Evolutionary conservation across 2,888 invertebrate genomes (phyloP).

Genomic region (Toxonevra muliebris): DNA sequence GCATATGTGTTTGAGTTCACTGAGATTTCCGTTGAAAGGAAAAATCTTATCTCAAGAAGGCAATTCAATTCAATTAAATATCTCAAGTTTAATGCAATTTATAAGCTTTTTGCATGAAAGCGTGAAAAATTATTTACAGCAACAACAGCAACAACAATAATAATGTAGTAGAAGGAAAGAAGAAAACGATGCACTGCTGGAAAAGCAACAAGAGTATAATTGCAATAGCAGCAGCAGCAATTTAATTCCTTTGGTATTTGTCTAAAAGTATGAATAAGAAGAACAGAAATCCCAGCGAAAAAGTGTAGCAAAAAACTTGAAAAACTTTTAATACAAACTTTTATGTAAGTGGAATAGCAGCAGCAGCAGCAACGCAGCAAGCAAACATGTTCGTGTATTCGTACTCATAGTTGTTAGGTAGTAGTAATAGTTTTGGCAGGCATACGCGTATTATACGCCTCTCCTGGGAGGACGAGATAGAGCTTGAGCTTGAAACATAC

Average conservation of each 20-base stretch:
- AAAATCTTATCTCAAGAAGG: conserved; percentile 32
- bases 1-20: not conserved
- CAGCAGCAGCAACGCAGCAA: not conserved
- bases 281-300: too few species aligned
- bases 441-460: not conserved
- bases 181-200: not conserved
- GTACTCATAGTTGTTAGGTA: too few species aligned
- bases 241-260: too few species aligned
- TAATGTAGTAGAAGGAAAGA: too few species aligned
- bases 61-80: conserved; percentile 43
- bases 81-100: conserved; percentile 37
- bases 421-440: not conserved
- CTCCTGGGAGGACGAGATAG: too few species aligned
- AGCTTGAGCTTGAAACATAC: conserved; percentile 4
- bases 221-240: not conserved
- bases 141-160: conserved; percentile 11
- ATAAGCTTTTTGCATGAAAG: conserved; percentile 9
- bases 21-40: not conserved
- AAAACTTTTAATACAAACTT: conserved; percentile 1
- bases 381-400: not conserved
- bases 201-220: not conserved
- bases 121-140: not conserved
- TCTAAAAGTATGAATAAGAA: too few species aligned
- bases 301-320: not conserved
- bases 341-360: not conserved